Conservation (phyloP, 2,113 vertebrate genomes). For the Crotalus viridis region DNA sequence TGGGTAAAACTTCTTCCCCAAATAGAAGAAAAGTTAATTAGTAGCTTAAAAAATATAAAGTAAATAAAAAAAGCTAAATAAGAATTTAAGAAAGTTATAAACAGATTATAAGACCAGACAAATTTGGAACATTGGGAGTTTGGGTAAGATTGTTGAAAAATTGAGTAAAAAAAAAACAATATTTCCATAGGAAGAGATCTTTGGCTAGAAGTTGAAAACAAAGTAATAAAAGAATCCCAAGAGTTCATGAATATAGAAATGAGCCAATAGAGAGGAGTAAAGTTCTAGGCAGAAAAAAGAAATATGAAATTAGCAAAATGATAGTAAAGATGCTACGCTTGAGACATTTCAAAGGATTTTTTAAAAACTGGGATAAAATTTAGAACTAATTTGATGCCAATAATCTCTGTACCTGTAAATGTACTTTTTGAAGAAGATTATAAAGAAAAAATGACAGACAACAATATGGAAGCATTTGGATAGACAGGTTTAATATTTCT, state of each 20-base stretch:
- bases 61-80: not conserved
- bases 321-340: not conserved
- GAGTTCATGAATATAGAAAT: not conserved
- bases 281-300: not conserved
- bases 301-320: not conserved
- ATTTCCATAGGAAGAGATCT: not conserved
- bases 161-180: not conserved
- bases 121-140: not conserved
- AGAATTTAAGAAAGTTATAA: not conserved
- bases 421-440: not conserved
- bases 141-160: not conserved
- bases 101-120: not conserved
- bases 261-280: not conserved
- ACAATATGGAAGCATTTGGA: not conserved
- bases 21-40: not conserved
- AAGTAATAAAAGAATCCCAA: not conserved
- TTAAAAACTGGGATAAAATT: not conserved
- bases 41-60: not conserved
- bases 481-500: not conserved
- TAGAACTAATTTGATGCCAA: not conserved
- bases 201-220: not conserved
- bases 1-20: not conserved
- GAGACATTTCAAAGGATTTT: not conserved
- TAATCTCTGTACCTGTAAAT: not conserved
- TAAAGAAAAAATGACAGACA: not conserved